Evolutionary conservation across 2,113 vertebrate genomes (phyloP).

Genomic region (Chloropsis hardwickii): DNA sequence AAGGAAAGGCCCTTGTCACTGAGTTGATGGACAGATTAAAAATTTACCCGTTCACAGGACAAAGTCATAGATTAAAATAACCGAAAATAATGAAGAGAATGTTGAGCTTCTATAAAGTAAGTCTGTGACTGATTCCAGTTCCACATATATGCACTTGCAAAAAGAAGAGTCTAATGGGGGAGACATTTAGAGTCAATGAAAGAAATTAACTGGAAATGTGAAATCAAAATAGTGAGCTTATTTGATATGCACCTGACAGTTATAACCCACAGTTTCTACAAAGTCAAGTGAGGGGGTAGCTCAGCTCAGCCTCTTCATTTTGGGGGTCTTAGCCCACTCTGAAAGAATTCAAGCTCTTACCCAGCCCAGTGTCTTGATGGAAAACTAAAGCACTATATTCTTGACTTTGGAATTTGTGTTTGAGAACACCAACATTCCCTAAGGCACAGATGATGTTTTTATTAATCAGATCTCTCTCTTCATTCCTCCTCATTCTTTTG

Average conservation of each 20-base stretch:
- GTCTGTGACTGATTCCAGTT: not conserved
- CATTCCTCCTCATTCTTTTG: not conserved
- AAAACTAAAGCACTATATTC: not conserved
- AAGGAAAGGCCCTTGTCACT: not conserved
- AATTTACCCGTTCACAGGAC: not conserved
- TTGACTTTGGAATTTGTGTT: not conserved
- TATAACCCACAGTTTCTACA: not conserved
- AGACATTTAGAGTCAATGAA: not conserved
- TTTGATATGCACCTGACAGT: accelerated
- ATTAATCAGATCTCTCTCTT: not conserved
- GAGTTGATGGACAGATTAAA: not conserved
- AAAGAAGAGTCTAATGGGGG: not conserved
- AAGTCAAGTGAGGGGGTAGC: not conserved
- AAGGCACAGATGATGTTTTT: not conserved
- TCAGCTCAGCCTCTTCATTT: not conserved
- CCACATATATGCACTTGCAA: not conserved
- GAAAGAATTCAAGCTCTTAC: not conserved
- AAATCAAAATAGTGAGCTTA: not conserved
- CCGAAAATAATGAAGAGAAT: not conserved
- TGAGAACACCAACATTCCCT: not conserved
- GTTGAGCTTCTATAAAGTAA: not conserved
- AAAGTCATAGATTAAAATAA: not conserved
- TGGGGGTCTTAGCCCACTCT: not conserved
- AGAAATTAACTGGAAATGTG: not conserved
- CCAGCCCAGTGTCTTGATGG: not conserved